These are phyloP conservation scores for Heterodera carotae DNA, from an alignment of 1,140 invertebrate genomes.

Conservation along the genomic window DNA sequence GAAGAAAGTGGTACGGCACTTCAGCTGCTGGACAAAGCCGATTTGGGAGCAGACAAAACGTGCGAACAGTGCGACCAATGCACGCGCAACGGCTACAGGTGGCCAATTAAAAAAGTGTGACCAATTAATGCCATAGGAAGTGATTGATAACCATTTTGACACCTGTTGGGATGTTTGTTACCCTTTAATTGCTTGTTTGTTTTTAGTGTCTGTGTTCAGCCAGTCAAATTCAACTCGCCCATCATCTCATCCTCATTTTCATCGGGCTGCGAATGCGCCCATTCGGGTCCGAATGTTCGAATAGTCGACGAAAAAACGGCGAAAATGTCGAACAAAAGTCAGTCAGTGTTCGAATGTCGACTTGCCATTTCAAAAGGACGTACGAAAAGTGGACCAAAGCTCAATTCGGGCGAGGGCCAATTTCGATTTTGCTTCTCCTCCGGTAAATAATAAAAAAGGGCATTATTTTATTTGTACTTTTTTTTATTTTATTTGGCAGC, in stretches of 20 bases:
- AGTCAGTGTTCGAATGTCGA: neutral
- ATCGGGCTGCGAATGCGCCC: slow-evolving; percentile 30
- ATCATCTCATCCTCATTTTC: neutral
- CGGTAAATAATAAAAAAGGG: neutral
- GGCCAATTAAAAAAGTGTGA: slow-evolving; percentile 10
- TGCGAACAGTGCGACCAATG: slow-evolving; percentile 29
- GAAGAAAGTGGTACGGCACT: neutral
- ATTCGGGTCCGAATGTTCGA: slow-evolving; percentile 9
- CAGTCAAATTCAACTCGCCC: slow-evolving; percentile 12
- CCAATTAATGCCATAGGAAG: too few relatives aligned
- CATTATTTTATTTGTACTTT: neutral
- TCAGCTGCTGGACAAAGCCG: neutral
- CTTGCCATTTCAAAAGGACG: neutral
- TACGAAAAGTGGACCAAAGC: neutral
- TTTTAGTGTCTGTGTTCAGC: neutral
- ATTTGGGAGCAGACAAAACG: neutral
- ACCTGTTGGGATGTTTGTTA: too few relatives aligned
- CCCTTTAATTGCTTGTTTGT: too few relatives aligned
- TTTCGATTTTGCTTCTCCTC: neutral
- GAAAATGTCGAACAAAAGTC: neutral
- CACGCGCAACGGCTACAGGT: slow-evolving; percentile 37
- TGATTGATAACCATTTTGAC: too few relatives aligned
- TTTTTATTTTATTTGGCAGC: neutral
- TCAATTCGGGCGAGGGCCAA: neutral
- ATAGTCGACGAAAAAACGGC: neutral